These are phyloP conservation scores for Athene noctua DNA, from an alignment of 2,113 vertebrate species.

Conservation along the genomic window DNA sequence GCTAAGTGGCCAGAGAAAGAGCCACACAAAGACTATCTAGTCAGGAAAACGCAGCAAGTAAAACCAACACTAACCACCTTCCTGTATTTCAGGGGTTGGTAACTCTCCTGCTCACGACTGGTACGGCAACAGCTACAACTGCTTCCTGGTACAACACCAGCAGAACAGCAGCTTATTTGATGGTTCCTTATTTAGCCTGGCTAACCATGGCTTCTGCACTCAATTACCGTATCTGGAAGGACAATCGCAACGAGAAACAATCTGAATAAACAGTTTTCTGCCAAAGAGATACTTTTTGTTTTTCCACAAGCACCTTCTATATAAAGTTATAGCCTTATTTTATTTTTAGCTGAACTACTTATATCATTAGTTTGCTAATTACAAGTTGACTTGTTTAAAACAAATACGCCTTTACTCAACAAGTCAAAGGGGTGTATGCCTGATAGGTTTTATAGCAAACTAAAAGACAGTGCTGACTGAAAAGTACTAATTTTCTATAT, in stretches of 20 bases:
- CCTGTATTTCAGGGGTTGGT: slow-evolving; percentile 70
- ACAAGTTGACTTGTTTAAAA: neutral
- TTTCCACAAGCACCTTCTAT: neutral
- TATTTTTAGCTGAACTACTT: neutral
- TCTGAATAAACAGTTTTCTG: neutral
- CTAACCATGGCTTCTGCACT: slow-evolving; percentile 70
- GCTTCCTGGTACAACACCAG: slow-evolving; percentile 74
- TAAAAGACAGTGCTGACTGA: neutral
- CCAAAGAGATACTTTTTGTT: neutral
- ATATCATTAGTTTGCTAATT: neutral
- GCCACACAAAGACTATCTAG: neutral
- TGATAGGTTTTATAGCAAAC: neutral
- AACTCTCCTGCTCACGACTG: slow-evolving; percentile 62
- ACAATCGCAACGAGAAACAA: slow-evolving; percentile 59
- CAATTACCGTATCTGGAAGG: slow-evolving; percentile 75
- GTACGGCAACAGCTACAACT: slow-evolving; percentile 61
- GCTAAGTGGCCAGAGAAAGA: neutral
- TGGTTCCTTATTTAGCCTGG: slow-evolving; percentile 81
- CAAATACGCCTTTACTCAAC: neutral
- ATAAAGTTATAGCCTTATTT: neutral
- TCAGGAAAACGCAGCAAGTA: neutral
- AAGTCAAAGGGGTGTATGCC: neutral
- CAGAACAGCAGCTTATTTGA: slow-evolving; percentile 71
- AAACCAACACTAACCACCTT: neutral
- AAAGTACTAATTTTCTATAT: neutral